Percentiles rank a stretch among this genome's conserved stretches.
Conservation (phyloP, 2,888 invertebrate species). For the Megalurothrips usitatus region DNA sequence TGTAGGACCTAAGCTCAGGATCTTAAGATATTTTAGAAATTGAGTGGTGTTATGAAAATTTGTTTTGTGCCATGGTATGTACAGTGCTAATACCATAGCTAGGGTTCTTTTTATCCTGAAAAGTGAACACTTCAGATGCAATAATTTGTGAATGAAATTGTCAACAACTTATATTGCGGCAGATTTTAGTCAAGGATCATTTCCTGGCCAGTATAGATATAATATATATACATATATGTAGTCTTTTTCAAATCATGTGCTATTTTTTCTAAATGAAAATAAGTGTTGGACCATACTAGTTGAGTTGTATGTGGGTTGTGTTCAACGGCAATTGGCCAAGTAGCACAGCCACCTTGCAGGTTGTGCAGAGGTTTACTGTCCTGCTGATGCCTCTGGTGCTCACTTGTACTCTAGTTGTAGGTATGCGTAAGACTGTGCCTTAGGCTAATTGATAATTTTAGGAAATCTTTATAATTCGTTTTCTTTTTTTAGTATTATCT, state of each 20-base stretch:
- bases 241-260: background rate
- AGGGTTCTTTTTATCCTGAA: background rate
- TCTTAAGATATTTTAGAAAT: constrained; percentile 6
- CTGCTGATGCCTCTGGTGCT: background rate
- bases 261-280: constrained; percentile 14
- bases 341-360: background rate
- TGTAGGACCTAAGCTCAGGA: background rate
- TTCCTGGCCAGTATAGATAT: too few relatives aligned
- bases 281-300: constrained; percentile 2
- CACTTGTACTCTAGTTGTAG: background rate
- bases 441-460: background rate
- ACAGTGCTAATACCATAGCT: background rate
- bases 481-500: background rate
- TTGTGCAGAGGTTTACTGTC: background rate
- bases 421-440: constrained; percentile 18
- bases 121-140: too few relatives aligned
- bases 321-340: background rate
- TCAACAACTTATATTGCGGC: too few relatives aligned
- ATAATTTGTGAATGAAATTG: too few relatives aligned
- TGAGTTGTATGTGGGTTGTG: background rate
- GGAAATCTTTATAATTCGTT: background rate
- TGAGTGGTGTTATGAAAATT: background rate
- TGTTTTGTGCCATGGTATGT: background rate
- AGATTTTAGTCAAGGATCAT: too few relatives aligned
- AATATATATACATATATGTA: too few relatives aligned